Conservation (phyloP, 2,113 vertebrate species). For the Donacobius atricapilla region DNA sequence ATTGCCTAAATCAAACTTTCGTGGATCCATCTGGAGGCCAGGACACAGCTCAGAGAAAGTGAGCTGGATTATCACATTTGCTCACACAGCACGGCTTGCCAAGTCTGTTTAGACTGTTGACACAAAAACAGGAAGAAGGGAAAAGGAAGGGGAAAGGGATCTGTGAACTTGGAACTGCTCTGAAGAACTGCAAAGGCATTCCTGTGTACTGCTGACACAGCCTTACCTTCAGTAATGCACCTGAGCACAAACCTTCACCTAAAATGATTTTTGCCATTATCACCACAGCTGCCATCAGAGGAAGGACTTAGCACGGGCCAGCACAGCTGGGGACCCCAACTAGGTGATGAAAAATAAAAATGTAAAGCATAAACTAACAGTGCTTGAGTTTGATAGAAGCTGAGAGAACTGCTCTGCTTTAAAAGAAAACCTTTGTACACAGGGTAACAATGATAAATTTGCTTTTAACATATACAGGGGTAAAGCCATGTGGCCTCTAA, state of each 20-base stretch:
- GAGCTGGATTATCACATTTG: not conserved
- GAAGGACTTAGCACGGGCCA: not conserved
- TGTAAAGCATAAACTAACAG: not conserved
- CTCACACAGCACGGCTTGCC: not conserved
- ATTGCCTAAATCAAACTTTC: not conserved
- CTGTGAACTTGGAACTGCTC: not conserved
- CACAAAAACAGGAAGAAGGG: not conserved
- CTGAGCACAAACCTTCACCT: not conserved
- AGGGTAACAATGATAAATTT: not conserved
- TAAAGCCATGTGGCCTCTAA: not conserved
- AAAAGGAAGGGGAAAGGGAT: too few species aligned
- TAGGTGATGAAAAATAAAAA: not conserved
- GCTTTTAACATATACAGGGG: accelerated
- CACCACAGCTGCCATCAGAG: not conserved
- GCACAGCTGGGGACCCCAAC: not conserved
- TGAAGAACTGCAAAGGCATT: not conserved
- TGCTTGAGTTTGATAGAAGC: not conserved
- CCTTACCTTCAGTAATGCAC: not conserved
- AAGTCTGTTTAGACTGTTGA: not conserved
- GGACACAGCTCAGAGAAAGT: not conserved
- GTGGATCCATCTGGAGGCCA: not conserved
- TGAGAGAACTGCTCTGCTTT: not conserved
- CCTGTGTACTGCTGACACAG: not conserved
- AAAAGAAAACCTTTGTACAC: not conserved
- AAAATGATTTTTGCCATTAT: not conserved